Evolutionary conservation across 2,888 invertebrate genomes (phyloP), one percentile per base, ranked within the genome.

Genomic region (Sphinx pinastri): DNA sequence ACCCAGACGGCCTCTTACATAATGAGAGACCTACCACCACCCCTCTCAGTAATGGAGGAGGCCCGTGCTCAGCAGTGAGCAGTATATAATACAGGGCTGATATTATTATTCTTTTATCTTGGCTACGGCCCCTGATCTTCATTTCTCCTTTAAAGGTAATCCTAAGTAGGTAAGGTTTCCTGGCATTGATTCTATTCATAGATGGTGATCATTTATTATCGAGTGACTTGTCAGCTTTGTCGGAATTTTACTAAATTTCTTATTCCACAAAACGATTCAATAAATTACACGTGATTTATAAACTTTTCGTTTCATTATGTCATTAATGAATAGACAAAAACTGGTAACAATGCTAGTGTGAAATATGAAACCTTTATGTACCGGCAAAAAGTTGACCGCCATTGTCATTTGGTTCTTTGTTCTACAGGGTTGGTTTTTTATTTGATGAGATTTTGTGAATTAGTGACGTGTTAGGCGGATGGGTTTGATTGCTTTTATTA

Each of bases 261-360:
- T 13, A 51, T 13, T 51, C 14, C 13, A 51, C 13, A 14, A 51
- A 2, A 12, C 12, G 5, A 6, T 51, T 14, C 51, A 51, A 14
- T 51, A 51, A 38, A 38, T 38, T 55, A 1, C 31, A 38, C 8
- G 49, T 63, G 49, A 63, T 63, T 49, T 63, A 63, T 49, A 49
- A 49, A 63, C 19, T 25, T 63, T 16, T 45, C 58, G 51, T 49
- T 59, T 58, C 59, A 51, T 51, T 59, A 68, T 59, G 51, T 14
- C 58, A 25, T n/a, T n/a, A n/a, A n/a, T 58, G 68, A 68, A 68
- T 68, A 59, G 68, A 59, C 68, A 59, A 68, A 59, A 68, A 51
- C 10, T 51, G 54, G 38, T 49, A 68, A 58, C 38, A 68, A 58
- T 59, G 58, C 58, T 10, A 25, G 51, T 52, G 31, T 68, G 59